Evolutionary conservation across 2,113 vertebrate genomes (phyloP), one percentile per base, ranked within the genome.

Genomic region (Saguinus imperator): DNA sequence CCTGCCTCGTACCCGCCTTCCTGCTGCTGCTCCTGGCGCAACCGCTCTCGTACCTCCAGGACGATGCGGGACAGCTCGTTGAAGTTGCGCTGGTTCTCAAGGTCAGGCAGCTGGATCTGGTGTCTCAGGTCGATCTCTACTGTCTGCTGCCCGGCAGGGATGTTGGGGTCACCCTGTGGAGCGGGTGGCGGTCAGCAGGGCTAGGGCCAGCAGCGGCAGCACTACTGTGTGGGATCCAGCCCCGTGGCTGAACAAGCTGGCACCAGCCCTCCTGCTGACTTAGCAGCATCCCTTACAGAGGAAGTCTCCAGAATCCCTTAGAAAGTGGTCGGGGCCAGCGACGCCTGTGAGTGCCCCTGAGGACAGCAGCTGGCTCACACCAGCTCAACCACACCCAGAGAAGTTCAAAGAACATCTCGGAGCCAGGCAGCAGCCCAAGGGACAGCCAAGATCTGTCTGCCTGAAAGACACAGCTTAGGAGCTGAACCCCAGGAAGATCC

Each of bases 81-180:
- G 91, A 99, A 99, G 94, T 98, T 99, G 0, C 96, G 98, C 93
- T 99, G 99, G 88, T 98, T 99, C 97, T 99, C 99, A 0, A 99
- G 57, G 9, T 99, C 99, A 0, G 99, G 99, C 4, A 99, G 99
- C 93, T 98, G 98, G 93, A 99, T 98, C 0, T 99, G 99, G 9
- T 98, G 99, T 0, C 96, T 98, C 97, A 99, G 98, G 98, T 99
- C 99, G 0, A 99, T 98, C 94, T 99, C 99, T 82, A 99, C 98
- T 0, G 99, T 99, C 97, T 99, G 99, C 97, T 99, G 99, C 12
- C 99, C 99, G 0, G 99, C 99, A 25, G 99, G 99, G 96, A 99
- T 99, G 95, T 99, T 99, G 84, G 99, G 99, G 97, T 99, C 99
- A 48, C 99, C 99, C 99, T 99, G 91, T 1, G 23, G 93, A 87